Percentiles rank a stretch among this genome's conserved stretches.
These are phyloP conservation scores for Galbula dea DNA, from an alignment of 2,113 vertebrate genomes.

Conservation along the genomic window DNA sequence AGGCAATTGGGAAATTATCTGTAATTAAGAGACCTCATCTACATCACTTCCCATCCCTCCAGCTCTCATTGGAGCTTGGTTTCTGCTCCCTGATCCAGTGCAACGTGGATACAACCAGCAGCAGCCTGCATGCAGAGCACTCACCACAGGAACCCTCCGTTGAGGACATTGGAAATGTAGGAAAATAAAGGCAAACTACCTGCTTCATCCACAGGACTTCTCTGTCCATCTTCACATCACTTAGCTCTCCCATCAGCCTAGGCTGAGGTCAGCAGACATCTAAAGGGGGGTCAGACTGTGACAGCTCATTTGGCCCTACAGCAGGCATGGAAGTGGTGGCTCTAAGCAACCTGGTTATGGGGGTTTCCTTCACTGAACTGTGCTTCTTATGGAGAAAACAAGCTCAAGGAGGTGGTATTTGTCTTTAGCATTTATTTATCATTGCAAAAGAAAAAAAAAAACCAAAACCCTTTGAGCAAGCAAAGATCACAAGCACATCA, in stretches of 20 bases:
- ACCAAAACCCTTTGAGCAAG: conserved; percentile 82
- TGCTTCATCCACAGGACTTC: conserved; percentile 20
- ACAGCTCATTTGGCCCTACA: conserved; percentile 1
- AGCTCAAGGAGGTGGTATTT: conserved; percentile 76
- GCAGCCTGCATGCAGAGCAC: not conserved
- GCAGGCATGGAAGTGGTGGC: not conserved
- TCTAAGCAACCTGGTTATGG: not conserved
- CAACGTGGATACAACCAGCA: not conserved
- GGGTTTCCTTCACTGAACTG: conserved; percentile 22
- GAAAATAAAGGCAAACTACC: conserved; percentile 39
- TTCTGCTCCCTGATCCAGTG: not conserved
- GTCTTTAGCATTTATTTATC: conserved; percentile 93
- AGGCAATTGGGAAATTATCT: not conserved
- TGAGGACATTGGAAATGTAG: not conserved
- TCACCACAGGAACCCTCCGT: not conserved
- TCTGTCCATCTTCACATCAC: conserved; percentile 47
- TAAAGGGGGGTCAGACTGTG: conserved; percentile 16
- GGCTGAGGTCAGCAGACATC: conserved; percentile 41
- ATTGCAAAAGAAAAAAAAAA: conserved; percentile 57
- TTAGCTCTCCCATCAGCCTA: conserved; percentile 44
- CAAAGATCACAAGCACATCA: conserved; percentile 94
- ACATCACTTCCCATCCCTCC: not conserved
- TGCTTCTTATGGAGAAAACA: conserved; percentile 72
- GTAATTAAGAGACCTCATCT: not conserved
- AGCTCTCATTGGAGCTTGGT: accelerated